Base-by-base conservation (phyloP, 92 coral and sea anemone genomes). In the Parazoanthus atlanticus region DNA sequence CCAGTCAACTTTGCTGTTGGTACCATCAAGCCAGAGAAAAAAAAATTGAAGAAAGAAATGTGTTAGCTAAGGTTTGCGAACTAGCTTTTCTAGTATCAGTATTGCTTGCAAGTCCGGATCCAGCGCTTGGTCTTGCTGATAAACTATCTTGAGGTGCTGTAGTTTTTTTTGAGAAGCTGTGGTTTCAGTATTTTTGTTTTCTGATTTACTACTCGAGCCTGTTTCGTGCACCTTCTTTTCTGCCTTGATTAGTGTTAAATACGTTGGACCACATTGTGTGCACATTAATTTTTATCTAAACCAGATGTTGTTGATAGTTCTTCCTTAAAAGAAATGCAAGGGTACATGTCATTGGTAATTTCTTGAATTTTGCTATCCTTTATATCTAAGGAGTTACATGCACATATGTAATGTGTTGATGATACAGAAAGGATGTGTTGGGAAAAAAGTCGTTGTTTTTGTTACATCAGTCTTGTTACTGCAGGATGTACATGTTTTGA, bases 371-470 rank as follows among this genome's bases (percentile, higher is more conserved):
- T 85, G 23, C 66, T 67, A 26, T 85, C 79, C 8, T 40, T 85
- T 71, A 12, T 8, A 31, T 85, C 79, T 41, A 85, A 85, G 11
- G 38, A 85, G 79, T 85, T 85, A 38, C 88, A 70, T 85, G 88
- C 88, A 85, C 88, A 85, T 79, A 26, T 82, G 43, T 70, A 71
- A 43, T 36, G 0, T 73, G 38, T 28, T 31, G 88, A 70, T 70
- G 29, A 71, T 8, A 85, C 31, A 17, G n/a, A 16, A 2, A 85
- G 81, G 38, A 54, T 85, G 73, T 74, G 81, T 52, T 85, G 70
- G 23, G 19, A 58, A 86, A 84, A 86, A 0, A 75, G 89, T 26
- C n/a, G 89, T 85, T 46, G 36, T 71, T 33, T 17, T 56, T 32
- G 89, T 74, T 31, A 86, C 58, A 8, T 23, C 58, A 28, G 64